These are phyloP conservation scores for Morone chrysops DNA, from an alignment of 2,113 vertebrate genomes.

Conservation along the genomic window DNA sequence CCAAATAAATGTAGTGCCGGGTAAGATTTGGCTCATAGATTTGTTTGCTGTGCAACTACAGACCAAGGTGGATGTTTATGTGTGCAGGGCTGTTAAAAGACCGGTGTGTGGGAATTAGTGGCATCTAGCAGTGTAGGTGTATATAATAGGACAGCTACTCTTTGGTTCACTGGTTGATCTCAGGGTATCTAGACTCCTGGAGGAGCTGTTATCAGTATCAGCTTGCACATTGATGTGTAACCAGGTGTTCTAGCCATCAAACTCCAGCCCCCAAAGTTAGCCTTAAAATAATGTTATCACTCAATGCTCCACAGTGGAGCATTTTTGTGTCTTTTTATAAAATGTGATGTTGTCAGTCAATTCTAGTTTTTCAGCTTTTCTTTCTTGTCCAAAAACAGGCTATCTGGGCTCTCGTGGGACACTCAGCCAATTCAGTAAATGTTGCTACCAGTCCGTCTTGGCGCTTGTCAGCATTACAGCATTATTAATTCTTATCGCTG, in stretches of 20 bases:
- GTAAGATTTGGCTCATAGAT: no score
- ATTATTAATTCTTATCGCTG: conserved; percentile 59
- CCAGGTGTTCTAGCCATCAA: background rate
- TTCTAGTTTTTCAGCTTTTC: background rate
- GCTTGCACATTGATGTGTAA: no score
- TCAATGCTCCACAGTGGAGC: background rate
- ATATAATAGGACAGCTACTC: no score
- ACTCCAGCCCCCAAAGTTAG: no score
- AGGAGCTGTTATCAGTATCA: background rate
- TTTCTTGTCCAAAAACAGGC: conserved; percentile 39
- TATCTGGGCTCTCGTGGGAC: conserved; percentile 50
- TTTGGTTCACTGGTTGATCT: no score
- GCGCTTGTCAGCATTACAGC: conserved; percentile 65
- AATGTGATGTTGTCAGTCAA: conserved; percentile 42
- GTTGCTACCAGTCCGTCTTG: conserved; percentile 49
- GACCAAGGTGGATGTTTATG: no score
- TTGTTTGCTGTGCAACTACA: no score
- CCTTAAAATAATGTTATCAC: background rate
- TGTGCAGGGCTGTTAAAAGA: no score
- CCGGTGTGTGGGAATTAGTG: no score
- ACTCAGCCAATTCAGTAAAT: conserved; percentile 32
- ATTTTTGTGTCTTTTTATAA: conserved; percentile 1
- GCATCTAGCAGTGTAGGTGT: no score
- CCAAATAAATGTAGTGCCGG: no score
- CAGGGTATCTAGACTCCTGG: no score